phyloP scores from a whole-genome alignment of 1,140 invertebrate genomes.

The Scaptomyza pallida region DNA sequence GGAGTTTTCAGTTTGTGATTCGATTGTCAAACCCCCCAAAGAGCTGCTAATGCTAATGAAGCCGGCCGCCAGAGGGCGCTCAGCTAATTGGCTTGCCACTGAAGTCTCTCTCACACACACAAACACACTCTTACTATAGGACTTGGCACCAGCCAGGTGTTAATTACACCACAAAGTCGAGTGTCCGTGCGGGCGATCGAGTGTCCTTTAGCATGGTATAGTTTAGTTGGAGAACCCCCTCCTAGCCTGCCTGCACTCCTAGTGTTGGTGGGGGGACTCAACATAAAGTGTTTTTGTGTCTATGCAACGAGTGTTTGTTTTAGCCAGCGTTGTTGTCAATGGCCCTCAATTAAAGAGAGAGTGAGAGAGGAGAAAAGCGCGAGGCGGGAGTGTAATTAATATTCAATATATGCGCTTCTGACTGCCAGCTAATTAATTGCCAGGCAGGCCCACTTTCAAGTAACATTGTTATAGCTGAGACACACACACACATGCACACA shows the following conservation, averaged over 20 bases:
- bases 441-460: constrained; percentile 45
- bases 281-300: constrained; percentile 62
- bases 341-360: constrained; percentile 57
- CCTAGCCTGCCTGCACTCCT: neutral
- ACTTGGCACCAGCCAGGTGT: constrained; percentile 54
- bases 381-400: constrained; percentile 62
- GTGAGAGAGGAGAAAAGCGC: constrained; percentile 7
- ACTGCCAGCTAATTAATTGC: constrained; percentile 71
- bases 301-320: constrained; percentile 47
- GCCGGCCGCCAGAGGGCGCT: constrained; percentile 5
- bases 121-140: constrained; percentile 6
- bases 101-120: constrained; percentile 12
- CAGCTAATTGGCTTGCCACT: constrained; percentile 32
- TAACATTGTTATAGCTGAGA: constrained; percentile 19
- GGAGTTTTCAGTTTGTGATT: constrained; percentile 10
- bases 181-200: constrained; percentile 27
- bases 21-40: constrained; percentile 36
- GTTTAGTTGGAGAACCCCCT: constrained; percentile 1
- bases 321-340: constrained; percentile 51
- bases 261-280: neutral
- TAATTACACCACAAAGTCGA: constrained; percentile 67
- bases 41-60: constrained; percentile 34
- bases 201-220: neutral
- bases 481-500: constrained; percentile 1
- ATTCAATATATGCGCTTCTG: constrained; percentile 67